These are phyloP conservation scores for Spodoptera frugiperda DNA, from an alignment of 1,140 invertebrate genomes.

Conservation along the genomic window DNA sequence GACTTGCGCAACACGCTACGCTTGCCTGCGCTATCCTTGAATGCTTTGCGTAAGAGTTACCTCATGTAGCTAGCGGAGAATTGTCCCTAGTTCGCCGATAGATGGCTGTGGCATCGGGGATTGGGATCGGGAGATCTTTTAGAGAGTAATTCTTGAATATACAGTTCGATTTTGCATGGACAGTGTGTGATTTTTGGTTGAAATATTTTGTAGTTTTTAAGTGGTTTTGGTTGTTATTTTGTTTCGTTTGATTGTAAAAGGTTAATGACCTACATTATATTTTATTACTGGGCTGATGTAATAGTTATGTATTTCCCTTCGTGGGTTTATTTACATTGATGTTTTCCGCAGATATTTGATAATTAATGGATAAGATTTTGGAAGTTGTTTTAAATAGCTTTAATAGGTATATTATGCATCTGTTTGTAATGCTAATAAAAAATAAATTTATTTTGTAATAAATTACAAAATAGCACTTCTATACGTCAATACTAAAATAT, in stretches of 20 bases:
- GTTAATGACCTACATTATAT: slow-evolving; percentile 7
- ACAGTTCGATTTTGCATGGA: no score
- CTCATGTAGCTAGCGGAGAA: slow-evolving; percentile 49
- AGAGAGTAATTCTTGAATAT: no score
- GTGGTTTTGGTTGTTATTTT: not conserved
- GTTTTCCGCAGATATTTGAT: no score
- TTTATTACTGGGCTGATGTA: not conserved
- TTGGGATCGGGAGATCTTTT: not conserved
- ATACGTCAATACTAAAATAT: no score
- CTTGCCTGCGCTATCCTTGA: slow-evolving; percentile 66
- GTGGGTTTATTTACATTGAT: no score
- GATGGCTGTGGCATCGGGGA: slow-evolving; percentile 37
- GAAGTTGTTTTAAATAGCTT: no score
- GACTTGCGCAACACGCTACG: slow-evolving; percentile 61
- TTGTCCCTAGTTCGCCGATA: slow-evolving; percentile 38
- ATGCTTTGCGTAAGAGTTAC: slow-evolving; percentile 67
- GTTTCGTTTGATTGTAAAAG: not conserved
- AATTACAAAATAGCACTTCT: no score
- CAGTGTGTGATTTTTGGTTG: not conserved
- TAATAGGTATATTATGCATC: no score
- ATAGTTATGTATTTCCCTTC: not conserved
- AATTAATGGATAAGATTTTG: no score
- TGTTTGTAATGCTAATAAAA: no score
- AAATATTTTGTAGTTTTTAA: not conserved
- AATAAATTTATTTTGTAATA: no score